These are phyloP conservation scores for Setophaga coronata DNA, from an alignment of 2,113 vertebrate genomes.

Conservation along the genomic window DNA sequence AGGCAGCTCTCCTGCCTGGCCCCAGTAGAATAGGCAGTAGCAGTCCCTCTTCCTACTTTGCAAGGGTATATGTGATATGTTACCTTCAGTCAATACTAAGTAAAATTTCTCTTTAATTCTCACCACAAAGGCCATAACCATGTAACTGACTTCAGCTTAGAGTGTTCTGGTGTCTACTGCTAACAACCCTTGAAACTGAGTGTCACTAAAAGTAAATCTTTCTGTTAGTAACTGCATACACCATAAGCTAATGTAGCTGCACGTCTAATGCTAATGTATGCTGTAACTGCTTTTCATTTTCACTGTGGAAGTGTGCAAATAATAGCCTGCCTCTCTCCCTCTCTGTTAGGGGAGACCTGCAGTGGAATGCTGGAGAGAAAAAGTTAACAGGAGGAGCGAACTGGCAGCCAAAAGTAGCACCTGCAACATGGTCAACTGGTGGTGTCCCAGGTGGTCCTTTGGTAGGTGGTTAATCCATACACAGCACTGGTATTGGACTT, in stretches of 20 bases:
- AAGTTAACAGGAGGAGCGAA: slow-evolving; percentile 96
- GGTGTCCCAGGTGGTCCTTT: slow-evolving; percentile 80
- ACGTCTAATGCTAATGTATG: neutral
- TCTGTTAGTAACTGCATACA: slow-evolving; percentile 13
- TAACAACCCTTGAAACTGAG: slow-evolving; percentile 8
- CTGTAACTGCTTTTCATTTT: neutral
- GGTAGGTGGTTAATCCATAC: slow-evolving; percentile 72
- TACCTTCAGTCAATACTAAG: slow-evolving; percentile 23
- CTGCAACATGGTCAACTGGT: slow-evolving; percentile 88
- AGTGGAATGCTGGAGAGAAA: slow-evolving; percentile 89
- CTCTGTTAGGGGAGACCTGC: slow-evolving; percentile 81
- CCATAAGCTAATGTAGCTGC: slow-evolving; percentile 18
- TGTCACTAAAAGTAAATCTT: neutral
- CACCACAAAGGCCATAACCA: slow-evolving; percentile 30
- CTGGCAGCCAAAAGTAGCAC: slow-evolving; percentile 95
- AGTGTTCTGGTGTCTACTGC: neutral
- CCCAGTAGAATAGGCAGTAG: slow-evolving; percentile 38
- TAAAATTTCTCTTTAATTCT: slow-evolving; percentile 21
- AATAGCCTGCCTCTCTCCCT: neutral
- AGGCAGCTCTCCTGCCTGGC: slow-evolving; percentile 46
- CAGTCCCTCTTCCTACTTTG: slow-evolving; percentile 35
- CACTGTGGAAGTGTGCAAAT: neutral
- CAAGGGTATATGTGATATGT: slow-evolving; percentile 27
- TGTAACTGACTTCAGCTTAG: neutral
- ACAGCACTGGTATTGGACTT: neutral